These are phyloP conservation scores for Leptura quadrifasciata DNA, from an alignment of 2,888 invertebrate species.

Conservation along the genomic window DNA sequence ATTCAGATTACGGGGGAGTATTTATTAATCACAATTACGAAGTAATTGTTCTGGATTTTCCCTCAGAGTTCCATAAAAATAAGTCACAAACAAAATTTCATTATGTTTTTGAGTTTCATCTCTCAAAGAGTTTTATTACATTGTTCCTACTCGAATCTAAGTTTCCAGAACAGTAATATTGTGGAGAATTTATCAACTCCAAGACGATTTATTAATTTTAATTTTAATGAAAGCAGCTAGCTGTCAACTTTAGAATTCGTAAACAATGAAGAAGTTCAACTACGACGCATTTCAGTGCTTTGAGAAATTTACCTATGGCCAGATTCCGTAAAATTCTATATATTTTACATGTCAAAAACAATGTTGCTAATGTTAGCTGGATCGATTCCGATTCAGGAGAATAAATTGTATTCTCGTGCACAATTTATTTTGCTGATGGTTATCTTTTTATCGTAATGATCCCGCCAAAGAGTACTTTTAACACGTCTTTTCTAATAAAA, in stretches of 20 bases:
- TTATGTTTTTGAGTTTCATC: not conserved
- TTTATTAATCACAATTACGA: too few relatives aligned
- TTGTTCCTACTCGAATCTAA: conserved; percentile 1
- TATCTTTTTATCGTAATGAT: conserved; percentile 35
- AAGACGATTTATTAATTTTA: conserved; percentile 32
- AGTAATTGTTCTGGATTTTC: too few relatives aligned
- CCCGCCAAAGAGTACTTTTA: conserved; percentile 26
- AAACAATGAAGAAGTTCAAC: conserved; percentile 7
- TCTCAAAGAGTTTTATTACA: not conserved
- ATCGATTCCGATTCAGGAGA: conserved; percentile 14
- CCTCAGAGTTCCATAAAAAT: too few relatives aligned
- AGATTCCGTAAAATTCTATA: not conserved
- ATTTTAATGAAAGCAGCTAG: conserved; percentile 20
- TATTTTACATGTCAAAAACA: conserved; percentile 22
- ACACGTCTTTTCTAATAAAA: conserved; percentile 26
- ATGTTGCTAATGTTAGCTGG: conserved; percentile 2
- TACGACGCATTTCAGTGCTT: not conserved
- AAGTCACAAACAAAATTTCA: too few relatives aligned
- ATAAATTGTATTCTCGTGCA: conserved; percentile 29
- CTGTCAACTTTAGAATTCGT: not conserved
- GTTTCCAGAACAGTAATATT: conserved; percentile 23
- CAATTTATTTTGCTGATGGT: conserved; percentile 33
- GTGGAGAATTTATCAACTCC: conserved; percentile 27
- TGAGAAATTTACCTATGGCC: conserved; percentile 1
- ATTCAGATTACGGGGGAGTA: too few relatives aligned